Evolutionary conservation across 1,140 invertebrate genomes (phyloP).

Genomic region (Aphelenchoides avenae): DNA sequence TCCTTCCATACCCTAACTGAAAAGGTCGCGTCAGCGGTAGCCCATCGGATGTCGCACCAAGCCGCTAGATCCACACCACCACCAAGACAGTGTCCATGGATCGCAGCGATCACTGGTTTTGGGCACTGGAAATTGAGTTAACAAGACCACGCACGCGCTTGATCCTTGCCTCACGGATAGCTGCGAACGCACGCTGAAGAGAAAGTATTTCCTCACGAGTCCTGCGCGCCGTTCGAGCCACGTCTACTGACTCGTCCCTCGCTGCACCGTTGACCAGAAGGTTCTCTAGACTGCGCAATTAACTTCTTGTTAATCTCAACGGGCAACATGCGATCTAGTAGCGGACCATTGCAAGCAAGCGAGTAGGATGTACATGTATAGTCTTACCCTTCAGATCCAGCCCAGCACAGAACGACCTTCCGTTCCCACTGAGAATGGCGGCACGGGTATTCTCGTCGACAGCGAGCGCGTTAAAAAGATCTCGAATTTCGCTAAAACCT

Average conservation of each 20-base stretch:
- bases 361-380: constrained; percentile 3
- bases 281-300: constrained; percentile 15
- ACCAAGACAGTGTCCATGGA: constrained; percentile 66
- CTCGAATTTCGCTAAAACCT: constrained; percentile 69
- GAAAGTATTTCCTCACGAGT: constrained; percentile 69
- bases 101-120: constrained; percentile 69
- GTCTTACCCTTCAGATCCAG: constrained; percentile 35
- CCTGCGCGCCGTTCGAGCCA: constrained; percentile 71
- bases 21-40: constrained; percentile 83
- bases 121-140: constrained; percentile 69
- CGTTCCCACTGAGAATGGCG: constrained; percentile 75
- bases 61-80: constrained; percentile 80
- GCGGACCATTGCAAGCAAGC: constrained; percentile 1
- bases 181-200: no score
- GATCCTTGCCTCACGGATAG: constrained; percentile 64
- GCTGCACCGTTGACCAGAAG: constrained; percentile 3
- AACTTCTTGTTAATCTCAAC: no score
- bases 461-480: constrained; percentile 74
- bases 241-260: constrained; percentile 69
- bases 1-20: constrained; percentile 70
- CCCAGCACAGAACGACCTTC: constrained; percentile 77
- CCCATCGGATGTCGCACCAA: constrained; percentile 86
- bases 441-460: constrained; percentile 74
- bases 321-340: no score
- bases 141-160: not conserved